Evolutionary conservation across 2,113 vertebrate genomes (phyloP).

Genomic region (Recurvirostra avosetta): DNA sequence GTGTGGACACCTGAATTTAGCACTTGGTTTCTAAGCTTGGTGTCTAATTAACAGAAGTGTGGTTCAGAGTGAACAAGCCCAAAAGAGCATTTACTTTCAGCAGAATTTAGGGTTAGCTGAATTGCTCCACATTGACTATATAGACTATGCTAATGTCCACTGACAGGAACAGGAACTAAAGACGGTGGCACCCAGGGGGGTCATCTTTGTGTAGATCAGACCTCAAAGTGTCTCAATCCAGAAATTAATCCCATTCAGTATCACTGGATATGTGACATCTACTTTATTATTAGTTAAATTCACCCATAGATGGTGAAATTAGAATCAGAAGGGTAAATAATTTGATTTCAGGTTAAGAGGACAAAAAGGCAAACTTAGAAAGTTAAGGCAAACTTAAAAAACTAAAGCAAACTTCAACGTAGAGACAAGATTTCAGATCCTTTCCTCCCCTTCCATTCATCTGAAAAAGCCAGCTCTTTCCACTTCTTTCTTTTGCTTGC

Average conservation of each 20-base stretch:
- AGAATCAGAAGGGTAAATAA: not conserved
- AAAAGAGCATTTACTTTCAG: not conserved
- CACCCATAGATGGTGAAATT: not conserved
- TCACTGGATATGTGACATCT: not conserved
- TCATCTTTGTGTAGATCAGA: not conserved
- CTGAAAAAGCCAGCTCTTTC: not conserved
- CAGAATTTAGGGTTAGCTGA: not conserved
- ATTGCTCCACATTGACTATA: not conserved
- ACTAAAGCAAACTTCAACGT: not conserved
- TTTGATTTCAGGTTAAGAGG: not conserved
- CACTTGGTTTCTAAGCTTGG: not conserved
- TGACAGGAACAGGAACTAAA: not conserved
- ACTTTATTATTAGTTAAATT: not conserved
- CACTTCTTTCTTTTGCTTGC: not conserved
- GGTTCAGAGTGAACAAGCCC: not conserved
- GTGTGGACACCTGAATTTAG: not conserved
- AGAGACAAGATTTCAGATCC: not conserved
- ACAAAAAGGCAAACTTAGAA: not conserved
- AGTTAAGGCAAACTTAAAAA: not conserved
- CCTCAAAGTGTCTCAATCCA: not conserved
- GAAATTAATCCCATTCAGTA: not conserved
- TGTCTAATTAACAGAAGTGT: not conserved
- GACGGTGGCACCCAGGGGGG: not conserved
- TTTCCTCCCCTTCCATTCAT: not conserved
- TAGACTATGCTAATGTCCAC: not conserved